Percentiles rank a stretch among this genome's conserved stretches.
phyloP scores from a whole-genome alignment of 2,888 invertebrate genomes.

The Pseudeuparius sepicola region DNA sequence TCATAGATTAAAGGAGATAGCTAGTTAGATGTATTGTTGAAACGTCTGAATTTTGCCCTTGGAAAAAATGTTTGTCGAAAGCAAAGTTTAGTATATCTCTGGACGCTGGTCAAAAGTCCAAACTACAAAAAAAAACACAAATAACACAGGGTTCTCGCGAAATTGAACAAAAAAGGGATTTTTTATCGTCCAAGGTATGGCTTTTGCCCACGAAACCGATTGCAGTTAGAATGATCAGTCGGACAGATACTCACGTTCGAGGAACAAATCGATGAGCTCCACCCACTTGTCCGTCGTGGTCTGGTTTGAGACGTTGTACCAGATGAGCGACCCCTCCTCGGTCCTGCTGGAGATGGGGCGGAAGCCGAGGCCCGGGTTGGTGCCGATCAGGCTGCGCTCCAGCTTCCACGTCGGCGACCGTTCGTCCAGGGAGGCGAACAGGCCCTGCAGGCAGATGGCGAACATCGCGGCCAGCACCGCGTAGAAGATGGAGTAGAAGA shows the following conservation, averaged over 20 bases:
- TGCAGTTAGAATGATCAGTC: constrained; percentile 6
- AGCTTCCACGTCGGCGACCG: constrained; percentile 67
- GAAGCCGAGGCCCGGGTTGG: constrained; percentile 54
- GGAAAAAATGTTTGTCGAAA: too few relatives aligned
- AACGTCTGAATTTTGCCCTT: too few relatives aligned
- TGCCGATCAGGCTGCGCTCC: constrained; percentile 65
- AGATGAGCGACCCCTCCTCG: constrained; percentile 51
- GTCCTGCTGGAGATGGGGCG: constrained; percentile 47
- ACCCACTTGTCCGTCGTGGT: constrained; percentile 47
- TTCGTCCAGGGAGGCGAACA: constrained; percentile 59
- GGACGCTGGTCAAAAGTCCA: too few relatives aligned
- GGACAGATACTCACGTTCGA: constrained; percentile 49
- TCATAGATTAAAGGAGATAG: too few relatives aligned
- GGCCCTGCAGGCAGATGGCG: constrained; percentile 74
- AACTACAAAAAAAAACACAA: too few relatives aligned
- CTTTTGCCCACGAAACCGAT: too few relatives aligned
- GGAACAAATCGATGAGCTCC: constrained; percentile 44
- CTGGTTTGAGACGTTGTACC: constrained; percentile 45
- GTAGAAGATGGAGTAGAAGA: constrained; percentile 87
- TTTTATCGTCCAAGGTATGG: too few relatives aligned
- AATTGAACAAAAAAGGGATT: constrained; percentile 1
- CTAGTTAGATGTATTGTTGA: too few relatives aligned
- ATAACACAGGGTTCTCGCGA: too few relatives aligned
- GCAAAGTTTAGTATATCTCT: too few relatives aligned
- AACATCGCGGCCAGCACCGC: constrained; percentile 72